Evolutionary conservation across 2,888 invertebrate genomes (phyloP).

Genomic region (Labia minor): DNA sequence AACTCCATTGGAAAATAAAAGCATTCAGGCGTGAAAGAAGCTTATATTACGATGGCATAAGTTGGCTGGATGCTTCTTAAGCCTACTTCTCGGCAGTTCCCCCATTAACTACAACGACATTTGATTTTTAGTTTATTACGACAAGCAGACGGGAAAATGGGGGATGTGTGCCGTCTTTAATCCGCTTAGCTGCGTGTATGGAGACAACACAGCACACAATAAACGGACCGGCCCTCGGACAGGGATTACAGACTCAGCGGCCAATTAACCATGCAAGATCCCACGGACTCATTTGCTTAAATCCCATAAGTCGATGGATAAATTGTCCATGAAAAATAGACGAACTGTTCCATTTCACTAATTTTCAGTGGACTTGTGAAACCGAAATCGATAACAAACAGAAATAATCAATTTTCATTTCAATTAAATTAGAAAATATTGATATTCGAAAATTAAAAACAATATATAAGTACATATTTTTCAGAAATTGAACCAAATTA

Average conservation of each 20-base stretch:
- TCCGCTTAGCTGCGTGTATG: not conserved
- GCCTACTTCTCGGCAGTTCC: not conserved
- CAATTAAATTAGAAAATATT: too few relatives aligned
- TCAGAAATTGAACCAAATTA: too few relatives aligned
- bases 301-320: not conserved
- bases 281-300: not conserved
- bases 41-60: conserved; percentile 27
- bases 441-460: too few relatives aligned
- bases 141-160: not conserved
- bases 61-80: conserved; percentile 13
- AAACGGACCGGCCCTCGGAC: conserved; percentile 15
- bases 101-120: conserved; percentile 16
- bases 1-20: conserved; percentile 26
- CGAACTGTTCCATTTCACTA: too few relatives aligned
- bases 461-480: too few relatives aligned
- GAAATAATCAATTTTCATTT: too few relatives aligned
- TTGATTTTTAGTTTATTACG: not conserved
- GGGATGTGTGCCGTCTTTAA: not conserved
- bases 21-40: conserved; percentile 26
- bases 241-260: not conserved
- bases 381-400: too few relatives aligned
- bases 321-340: not conserved
- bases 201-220: conserved; percentile 13
- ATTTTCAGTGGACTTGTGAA: too few relatives aligned
- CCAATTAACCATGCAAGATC: not conserved